A percentile compares a stretch with the other conserved stretches of the same genome.
Evolutionary conservation across 2,888 invertebrate genomes (phyloP).

Genomic region (Rapana venosa): DNA sequence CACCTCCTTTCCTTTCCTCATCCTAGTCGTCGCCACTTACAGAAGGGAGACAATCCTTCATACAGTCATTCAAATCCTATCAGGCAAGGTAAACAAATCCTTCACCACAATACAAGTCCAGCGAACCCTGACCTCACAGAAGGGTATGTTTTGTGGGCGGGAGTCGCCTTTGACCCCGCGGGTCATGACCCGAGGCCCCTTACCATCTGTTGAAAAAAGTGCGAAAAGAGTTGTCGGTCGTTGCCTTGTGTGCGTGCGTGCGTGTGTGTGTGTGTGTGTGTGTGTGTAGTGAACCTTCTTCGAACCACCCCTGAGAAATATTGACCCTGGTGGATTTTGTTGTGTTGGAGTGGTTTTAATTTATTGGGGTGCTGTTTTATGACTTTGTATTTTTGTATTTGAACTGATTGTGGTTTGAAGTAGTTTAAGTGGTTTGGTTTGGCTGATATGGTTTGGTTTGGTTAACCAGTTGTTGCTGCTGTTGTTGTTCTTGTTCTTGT

Average conservation of each 20-base stretch:
- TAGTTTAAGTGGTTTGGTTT: background rate
- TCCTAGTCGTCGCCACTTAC: background rate
- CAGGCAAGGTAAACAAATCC: slow-evolving; percentile 8
- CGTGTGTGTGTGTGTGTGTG: too few relatives aligned
- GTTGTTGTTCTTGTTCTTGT: too few relatives aligned
- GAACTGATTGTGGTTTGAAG: background rate
- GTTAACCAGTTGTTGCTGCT: background rate
- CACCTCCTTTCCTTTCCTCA: background rate
- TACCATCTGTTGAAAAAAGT: background rate
- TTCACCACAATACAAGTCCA: background rate
- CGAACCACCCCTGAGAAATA: too few relatives aligned
- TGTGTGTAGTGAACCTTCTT: background rate
- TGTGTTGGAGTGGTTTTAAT: background rate
- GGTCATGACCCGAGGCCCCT: background rate
- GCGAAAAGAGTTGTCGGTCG: slow-evolving; percentile 7
- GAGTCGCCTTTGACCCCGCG: background rate
- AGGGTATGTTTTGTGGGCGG: background rate
- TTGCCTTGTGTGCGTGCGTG: background rate
- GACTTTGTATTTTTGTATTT: background rate
- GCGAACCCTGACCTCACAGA: background rate
- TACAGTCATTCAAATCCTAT: slow-evolving; percentile 14
- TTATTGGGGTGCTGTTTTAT: background rate
- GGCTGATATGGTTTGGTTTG: background rate
- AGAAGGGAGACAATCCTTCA: background rate
- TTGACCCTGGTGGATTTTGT: background rate